Evolutionary conservation across 2,888 invertebrate genomes (phyloP).

Genomic region (Teinopalpus imperialis): DNA sequence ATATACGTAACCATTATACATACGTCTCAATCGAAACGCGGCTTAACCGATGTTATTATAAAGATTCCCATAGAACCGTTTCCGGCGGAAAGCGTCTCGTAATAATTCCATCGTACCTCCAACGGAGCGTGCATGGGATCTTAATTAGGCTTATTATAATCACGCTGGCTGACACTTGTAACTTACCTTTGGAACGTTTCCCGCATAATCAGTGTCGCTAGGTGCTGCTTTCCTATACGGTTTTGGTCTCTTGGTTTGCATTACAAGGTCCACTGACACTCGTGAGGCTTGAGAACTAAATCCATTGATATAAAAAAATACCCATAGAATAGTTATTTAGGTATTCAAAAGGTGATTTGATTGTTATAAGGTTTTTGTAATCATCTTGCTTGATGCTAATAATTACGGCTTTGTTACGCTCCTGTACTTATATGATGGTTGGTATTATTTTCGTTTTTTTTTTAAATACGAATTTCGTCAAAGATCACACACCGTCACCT

Average conservation of each 20-base stretch:
- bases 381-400: background rate
- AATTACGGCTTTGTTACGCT: no score
- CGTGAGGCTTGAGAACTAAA: constrained; percentile 7
- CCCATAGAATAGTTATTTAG: constrained; percentile 2
- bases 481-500: no score
- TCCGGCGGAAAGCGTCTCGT: constrained; percentile 66
- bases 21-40: constrained; percentile 11
- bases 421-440: no score
- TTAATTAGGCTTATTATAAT: constrained; percentile 59
- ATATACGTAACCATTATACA: constrained; percentile 22
- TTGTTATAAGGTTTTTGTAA: background rate
- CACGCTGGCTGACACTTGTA: constrained; percentile 40
- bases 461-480: no score
- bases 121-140: constrained; percentile 60
- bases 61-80: constrained; percentile 50
- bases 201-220: constrained; percentile 51
- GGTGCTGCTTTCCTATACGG: constrained; percentile 34
- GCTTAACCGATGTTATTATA: constrained; percentile 31
- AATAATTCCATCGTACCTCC: constrained; percentile 52
- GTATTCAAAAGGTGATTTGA: constrained; percentile 3
- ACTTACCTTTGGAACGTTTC: constrained; percentile 43
- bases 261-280: constrained; percentile 46
- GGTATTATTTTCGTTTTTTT: no score
- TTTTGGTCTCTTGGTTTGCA: constrained; percentile 31
- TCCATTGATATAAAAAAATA: background rate